Conservation (phyloP, 92 coral and sea anemone genomes). For the Chrysogorgia sp. region DNA sequence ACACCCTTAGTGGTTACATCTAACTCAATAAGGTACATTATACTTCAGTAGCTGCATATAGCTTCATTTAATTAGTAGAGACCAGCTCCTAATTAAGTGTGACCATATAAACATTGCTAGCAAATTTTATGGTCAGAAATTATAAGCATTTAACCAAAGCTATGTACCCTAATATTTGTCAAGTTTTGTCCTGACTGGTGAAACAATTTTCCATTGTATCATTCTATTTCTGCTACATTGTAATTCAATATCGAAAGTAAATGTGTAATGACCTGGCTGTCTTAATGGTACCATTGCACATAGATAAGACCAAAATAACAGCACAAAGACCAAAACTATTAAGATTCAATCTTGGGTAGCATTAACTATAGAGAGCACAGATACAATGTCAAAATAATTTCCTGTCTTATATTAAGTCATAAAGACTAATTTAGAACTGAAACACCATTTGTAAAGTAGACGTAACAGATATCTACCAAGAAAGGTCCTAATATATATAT, state of each 20-base stretch:
- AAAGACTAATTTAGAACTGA: background rate
- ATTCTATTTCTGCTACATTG: background rate
- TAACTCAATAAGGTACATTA: background rate
- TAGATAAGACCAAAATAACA: too few relatives aligned
- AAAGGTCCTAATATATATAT: background rate
- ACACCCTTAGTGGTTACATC: constrained; percentile 21
- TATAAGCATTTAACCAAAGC: constrained; percentile 26
- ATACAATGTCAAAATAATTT: too few relatives aligned
- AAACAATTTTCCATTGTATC: background rate
- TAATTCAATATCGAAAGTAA: background rate
- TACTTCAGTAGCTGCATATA: constrained; percentile 7
- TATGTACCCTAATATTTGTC: constrained; percentile 3
- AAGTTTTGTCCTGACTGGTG: constrained; percentile 16
- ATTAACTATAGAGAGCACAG: background rate
- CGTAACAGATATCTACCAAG: background rate
- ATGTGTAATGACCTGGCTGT: background rate
- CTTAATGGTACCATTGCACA: background rate
- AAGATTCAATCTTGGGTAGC: background rate
- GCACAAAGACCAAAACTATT: too few relatives aligned
- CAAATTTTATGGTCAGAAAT: constrained; percentile 13
- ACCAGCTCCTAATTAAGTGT: constrained; percentile 34
- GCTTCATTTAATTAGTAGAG: constrained; percentile 11
- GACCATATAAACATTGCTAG: constrained; percentile 11
- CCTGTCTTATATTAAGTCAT: background rate
- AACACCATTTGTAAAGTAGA: background rate